Evolutionary conservation across 2,888 invertebrate species (phyloP).

Genomic region (Hermaeophaga mercurialis): DNA sequence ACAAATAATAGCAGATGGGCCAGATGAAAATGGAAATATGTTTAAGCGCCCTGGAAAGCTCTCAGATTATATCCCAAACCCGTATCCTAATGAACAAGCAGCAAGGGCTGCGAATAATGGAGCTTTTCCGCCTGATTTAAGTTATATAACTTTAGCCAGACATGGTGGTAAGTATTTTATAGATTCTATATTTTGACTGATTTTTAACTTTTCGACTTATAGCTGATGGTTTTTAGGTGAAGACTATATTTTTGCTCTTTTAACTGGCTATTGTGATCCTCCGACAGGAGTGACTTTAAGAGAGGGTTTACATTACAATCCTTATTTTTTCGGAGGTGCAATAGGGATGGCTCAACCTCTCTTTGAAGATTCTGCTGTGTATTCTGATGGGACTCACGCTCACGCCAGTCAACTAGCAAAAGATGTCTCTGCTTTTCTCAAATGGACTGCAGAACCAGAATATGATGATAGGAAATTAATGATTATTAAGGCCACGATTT

Average conservation of each 20-base stretch:
- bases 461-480: conserved; percentile 84
- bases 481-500: conserved; percentile 66
- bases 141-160: conserved; percentile 84
- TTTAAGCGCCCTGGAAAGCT: conserved; percentile 94
- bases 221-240: conserved; percentile 62
- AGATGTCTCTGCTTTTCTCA: conserved; percentile 91
- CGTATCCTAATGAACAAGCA: conserved; percentile 96
- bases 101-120: conserved; percentile 97
- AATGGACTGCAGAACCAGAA: conserved; percentile 93
- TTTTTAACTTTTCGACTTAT: not conserved
- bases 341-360: conserved; percentile 95
- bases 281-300: conserved; percentile 87
- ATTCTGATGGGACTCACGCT: conserved; percentile 89
- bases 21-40: conserved; percentile 86
- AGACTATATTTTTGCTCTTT: conserved; percentile 93
- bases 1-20: conserved; percentile 78
- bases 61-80: conserved; percentile 88
- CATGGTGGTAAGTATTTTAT: conserved; percentile 64
- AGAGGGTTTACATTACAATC: conserved; percentile 96
- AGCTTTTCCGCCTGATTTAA: conserved; percentile 95
- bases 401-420: conserved; percentile 95
- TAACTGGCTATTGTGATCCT: conserved; percentile 94
- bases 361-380: conserved; percentile 87
- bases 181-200: not conserved
- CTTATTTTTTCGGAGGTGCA: conserved; percentile 97